A percentile compares a stretch with the other conserved stretches of the same genome.
phyloP scores from a whole-genome alignment of 1,140 invertebrate genomes.

The Thaumetopoea pityocampa region DNA sequence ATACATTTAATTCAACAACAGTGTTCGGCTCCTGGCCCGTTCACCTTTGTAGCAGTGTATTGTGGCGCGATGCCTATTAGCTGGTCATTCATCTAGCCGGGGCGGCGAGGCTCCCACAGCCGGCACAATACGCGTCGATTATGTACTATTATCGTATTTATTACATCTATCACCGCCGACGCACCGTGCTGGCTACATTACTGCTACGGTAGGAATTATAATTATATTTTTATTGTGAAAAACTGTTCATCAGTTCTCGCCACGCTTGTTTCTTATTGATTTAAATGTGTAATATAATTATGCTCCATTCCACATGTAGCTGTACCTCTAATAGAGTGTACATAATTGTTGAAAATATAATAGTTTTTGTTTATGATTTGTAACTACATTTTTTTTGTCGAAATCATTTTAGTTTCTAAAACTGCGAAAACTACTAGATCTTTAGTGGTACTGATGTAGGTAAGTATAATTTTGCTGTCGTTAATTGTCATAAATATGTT shows the following conservation, averaged over 20 bases:
- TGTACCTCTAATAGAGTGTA: too few relatives aligned
- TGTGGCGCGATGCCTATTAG: slow-evolving; percentile 36
- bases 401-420: too few relatives aligned
- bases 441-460: too few relatives aligned
- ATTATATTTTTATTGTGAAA: slow-evolving; percentile 12
- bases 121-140: slow-evolving; percentile 38
- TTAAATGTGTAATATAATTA: not conserved
- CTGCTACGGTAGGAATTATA: slow-evolving; percentile 10
- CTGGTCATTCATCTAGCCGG: slow-evolving; percentile 33
- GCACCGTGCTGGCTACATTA: slow-evolving; percentile 17
- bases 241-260: slow-evolving; percentile 3
- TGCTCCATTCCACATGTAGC: too few relatives aligned
- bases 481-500: too few relatives aligned
- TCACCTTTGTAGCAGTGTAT: slow-evolving; percentile 31
- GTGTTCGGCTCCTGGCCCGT: slow-evolving; percentile 14
- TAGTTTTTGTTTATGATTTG: too few relatives aligned
- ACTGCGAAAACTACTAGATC: too few relatives aligned
- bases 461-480: too few relatives aligned
- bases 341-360: too few relatives aligned
- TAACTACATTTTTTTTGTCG: too few relatives aligned
- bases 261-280: not conserved
- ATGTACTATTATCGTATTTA: slow-evolving; percentile 49
- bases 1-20: slow-evolving; percentile 25
- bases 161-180: slow-evolving; percentile 38
- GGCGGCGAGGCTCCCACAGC: slow-evolving; percentile 27